These are phyloP conservation scores for Megalops atlanticus DNA, from an alignment of 2,113 vertebrate genomes.

Conservation along the genomic window DNA sequence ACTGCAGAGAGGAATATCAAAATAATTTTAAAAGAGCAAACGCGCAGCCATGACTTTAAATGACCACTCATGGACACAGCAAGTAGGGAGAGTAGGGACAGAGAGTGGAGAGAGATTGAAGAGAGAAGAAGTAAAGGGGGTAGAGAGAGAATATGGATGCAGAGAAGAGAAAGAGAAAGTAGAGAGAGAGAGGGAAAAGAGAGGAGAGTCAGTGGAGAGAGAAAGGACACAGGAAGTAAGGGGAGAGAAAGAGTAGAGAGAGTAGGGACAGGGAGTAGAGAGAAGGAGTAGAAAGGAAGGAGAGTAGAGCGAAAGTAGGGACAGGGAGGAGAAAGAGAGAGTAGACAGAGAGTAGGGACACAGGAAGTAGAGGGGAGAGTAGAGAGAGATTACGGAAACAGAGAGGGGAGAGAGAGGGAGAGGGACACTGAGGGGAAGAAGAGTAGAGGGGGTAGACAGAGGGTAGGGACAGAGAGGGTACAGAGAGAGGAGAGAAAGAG, in stretches of 20 bases:
- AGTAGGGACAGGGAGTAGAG: background rate
- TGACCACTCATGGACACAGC: background rate
- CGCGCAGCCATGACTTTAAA: no score
- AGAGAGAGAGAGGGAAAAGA: background rate
- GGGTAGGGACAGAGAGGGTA: no score
- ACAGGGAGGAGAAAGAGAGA: conserved; percentile 9
- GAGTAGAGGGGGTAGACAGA: background rate
- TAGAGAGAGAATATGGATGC: background rate
- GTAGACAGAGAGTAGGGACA: background rate
- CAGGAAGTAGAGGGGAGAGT: no score
- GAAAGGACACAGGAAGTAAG: background rate
- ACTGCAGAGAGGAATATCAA: no score
- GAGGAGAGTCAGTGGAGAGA: background rate
- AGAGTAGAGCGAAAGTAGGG: no score
- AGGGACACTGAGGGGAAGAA: background rate
- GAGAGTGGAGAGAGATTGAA: background rate
- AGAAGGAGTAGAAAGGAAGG: background rate
- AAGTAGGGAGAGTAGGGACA: background rate
- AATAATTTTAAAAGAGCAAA: no score
- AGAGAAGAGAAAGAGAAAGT: background rate
- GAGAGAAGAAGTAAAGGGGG: background rate
- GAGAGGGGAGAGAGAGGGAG: background rate
- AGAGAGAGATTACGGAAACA: background rate
- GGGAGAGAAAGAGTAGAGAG: background rate
- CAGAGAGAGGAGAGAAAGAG: background rate